Evolutionary conservation across 2,888 invertebrate genomes (phyloP).

Genomic region (Drosophila anomalipes): DNA sequence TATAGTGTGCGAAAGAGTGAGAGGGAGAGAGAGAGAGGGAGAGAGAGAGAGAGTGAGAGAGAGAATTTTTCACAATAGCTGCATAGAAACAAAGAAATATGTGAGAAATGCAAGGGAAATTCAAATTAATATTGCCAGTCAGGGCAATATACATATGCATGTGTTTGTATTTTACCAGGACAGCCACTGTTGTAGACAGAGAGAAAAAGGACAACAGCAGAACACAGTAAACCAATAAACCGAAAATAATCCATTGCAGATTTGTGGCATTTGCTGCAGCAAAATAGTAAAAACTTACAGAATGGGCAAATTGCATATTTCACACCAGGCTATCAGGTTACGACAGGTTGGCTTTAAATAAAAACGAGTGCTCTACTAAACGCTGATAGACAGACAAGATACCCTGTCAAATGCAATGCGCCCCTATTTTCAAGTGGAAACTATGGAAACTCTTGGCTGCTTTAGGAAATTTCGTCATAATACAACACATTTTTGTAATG

Average conservation of each 20-base stretch:
- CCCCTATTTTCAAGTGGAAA: not conserved
- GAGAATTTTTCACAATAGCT: not conserved
- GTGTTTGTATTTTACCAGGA: not conserved
- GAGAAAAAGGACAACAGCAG: not conserved
- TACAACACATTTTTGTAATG: not conserved
- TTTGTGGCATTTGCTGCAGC: not conserved
- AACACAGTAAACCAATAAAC: not conserved
- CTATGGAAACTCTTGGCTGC: not conserved
- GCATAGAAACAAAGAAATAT: not conserved
- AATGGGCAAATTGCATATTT: not conserved
- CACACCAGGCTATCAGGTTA: not conserved
- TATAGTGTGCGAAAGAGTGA: not conserved
- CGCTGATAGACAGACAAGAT: not conserved
- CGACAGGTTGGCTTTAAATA: not conserved
- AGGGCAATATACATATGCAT: not conserved
- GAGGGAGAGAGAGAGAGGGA: not conserved
- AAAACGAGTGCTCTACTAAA: not conserved
- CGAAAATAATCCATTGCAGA: conserved; percentile 1
- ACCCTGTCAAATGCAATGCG: not conserved
- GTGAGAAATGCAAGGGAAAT: conserved; percentile 1
- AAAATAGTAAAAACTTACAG: not conserved
- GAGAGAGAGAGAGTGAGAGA: not conserved
- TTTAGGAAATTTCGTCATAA: not conserved
- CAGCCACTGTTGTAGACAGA: not conserved
- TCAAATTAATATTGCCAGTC: conserved; percentile 1